Evolutionary conservation across 2,797 vertebrate genomes (phyloP), one percentile per base, ranked within the genome.

Genomic region (Enteromius thamalakanensis): DNA sequence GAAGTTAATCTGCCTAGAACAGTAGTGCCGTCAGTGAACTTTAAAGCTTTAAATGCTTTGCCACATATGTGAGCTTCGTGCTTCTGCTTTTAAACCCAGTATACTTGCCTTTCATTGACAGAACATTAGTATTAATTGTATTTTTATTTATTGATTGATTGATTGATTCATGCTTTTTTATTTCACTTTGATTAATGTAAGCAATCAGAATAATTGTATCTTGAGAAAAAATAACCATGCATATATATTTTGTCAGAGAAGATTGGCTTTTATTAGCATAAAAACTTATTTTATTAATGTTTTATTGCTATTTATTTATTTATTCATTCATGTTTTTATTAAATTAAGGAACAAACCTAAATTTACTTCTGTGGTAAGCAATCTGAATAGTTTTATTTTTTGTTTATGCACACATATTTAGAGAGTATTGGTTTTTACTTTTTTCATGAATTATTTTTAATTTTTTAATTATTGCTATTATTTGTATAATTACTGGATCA

Each of bases 1-100:
- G 42, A 49, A 65, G 60, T 32, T 78, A 65, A 78, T 78, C 60
- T 78, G 60, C 37, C 26, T 49, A 32, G 60, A 78, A 65, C 26
- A 32, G 42, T 7, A 64, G 42, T n/a, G 6, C 17, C 11, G 3
- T 51, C 60, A 21, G 19, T 49, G 11, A 32, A 65, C 42, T 78
- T 65, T 47, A 65, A 78, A 32, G n/a, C 15, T 4, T 37, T 1
- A n/a, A 75, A 51, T 58, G 51, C 32, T 47, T 77, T 62, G 26
- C 0, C 4, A 47, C 21, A 78, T 72, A 58, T 58, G 14, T 37
- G 6, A 58, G 37, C 37, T 37, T 37, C 0, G 6, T 3, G 40
- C 23, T 42, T 58, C 3, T 14, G n/a, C 14, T 76, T 76, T 76
- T 37, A 58, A 58, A 23, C 14, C 2, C 29, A 75, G 32, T 37